A percentile compares a stretch with the other conserved stretches of the same genome.
These are phyloP conservation scores for Osmerus eperlanus DNA, from an alignment of 2,113 vertebrate genomes.

Conservation along the genomic window DNA sequence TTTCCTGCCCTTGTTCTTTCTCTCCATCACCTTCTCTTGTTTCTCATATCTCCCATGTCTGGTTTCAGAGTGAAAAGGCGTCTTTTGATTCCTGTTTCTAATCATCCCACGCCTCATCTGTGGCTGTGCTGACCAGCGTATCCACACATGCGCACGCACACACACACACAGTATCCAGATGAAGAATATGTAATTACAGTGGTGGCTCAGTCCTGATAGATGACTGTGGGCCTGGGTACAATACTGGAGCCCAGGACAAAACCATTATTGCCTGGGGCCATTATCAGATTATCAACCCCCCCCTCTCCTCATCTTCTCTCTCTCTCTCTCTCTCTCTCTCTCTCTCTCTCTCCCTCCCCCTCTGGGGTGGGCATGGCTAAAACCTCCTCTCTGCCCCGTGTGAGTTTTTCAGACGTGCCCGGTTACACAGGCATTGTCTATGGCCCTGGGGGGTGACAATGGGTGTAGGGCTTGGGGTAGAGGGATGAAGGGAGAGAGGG, in stretches of 20 bases:
- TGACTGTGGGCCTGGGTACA: neutral
- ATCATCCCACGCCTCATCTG: neutral
- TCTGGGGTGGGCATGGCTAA: neutral
- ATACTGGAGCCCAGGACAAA: neutral
- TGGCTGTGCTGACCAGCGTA: neutral
- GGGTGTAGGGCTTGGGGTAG: neutral
- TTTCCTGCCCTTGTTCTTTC: neutral
- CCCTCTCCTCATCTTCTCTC: too few relatives aligned
- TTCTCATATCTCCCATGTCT: neutral
- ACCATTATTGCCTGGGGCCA: neutral
- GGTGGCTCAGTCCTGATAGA: neutral
- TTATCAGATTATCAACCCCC: constrained; percentile 1
- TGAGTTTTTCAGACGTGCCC: constrained; percentile 41
- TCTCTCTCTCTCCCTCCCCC: too few relatives aligned
- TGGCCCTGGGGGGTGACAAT: neutral
- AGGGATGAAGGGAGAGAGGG: neutral
- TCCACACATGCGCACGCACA: neutral
- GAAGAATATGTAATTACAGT: constrained; percentile 20
- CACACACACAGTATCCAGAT: neutral
- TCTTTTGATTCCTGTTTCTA: constrained; percentile 2
- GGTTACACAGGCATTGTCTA: constrained; percentile 46
- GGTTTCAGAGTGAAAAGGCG: neutral
- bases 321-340: too few relatives aligned
- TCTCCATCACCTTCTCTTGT: constrained; percentile 1
- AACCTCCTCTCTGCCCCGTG: neutral